phyloP scores from a whole-genome alignment of 2,797 vertebrate genomes.

The Cercopithecus petaurista region DNA sequence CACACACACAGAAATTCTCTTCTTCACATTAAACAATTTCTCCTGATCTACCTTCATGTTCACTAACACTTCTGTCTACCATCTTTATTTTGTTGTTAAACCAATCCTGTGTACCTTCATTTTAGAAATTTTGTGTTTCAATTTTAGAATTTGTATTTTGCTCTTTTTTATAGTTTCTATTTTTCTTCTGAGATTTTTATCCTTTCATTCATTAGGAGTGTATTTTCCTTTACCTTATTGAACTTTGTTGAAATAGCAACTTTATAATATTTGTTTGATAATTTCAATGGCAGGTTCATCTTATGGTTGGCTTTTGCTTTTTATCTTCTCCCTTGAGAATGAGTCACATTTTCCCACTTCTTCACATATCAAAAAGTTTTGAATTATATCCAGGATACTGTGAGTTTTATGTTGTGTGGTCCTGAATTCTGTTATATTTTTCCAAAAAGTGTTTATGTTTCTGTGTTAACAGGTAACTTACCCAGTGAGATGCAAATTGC shows the following conservation, averaged over 20 bases:
- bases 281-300: neutral
- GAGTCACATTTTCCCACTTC: neutral
- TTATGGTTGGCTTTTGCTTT: neutral
- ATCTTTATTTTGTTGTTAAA: neutral
- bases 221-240: neutral
- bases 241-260: neutral
- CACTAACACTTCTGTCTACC: neutral
- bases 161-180: neutral
- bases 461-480: neutral
- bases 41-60: neutral
- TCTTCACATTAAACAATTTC: neutral
- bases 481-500: neutral
- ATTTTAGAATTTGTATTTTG: neutral
- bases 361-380: neutral
- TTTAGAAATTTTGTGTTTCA: conserved; percentile 3
- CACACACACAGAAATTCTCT: neutral
- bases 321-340: neutral
- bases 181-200: neutral
- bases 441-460: neutral
- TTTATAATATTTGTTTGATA: neutral
- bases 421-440: conserved; percentile 1
- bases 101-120: neutral
- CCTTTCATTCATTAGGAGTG: neutral
- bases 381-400: neutral
- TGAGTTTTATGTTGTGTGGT: neutral